Conservation (phyloP, 2,888 invertebrate genomes). For the Stenoptilia bipunctidactyla region DNA sequence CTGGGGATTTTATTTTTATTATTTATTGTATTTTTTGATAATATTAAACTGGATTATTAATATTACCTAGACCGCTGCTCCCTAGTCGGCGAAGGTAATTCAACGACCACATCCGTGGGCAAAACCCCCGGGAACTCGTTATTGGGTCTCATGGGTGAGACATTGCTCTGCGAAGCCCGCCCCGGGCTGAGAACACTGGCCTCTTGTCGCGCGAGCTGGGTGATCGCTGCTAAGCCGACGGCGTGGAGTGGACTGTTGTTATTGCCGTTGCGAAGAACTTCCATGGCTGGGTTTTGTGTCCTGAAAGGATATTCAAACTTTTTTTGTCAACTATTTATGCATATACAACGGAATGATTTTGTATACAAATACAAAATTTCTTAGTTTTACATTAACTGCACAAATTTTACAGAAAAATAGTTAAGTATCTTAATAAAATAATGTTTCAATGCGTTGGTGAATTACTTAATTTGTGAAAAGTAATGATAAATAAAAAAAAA, state of each 20-base stretch:
- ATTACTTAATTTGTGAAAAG: too few species aligned
- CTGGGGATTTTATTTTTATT: too few species aligned
- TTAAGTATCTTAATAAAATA: too few species aligned
- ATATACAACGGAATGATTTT: too few species aligned
- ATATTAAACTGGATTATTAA: too few species aligned
- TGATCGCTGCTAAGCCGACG: slow-evolving; percentile 83
- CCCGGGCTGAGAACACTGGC: slow-evolving; percentile 37
- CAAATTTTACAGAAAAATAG: too few species aligned
- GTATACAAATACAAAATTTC: too few species aligned
- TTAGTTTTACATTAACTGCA: too few species aligned
- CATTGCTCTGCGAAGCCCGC: slow-evolving; percentile 48
- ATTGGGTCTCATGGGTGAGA: slow-evolving; percentile 26
- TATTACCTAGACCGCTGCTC: slow-evolving; percentile 35
- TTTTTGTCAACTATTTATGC: too few species aligned
- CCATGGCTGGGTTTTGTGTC: slow-evolving; percentile 41
- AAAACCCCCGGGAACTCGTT: slow-evolving; percentile 61
- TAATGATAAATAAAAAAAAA: too few species aligned
- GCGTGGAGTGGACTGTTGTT: slow-evolving; percentile 76
- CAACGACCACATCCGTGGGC: slow-evolving; percentile 61
- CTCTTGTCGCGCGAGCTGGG: slow-evolving; percentile 78
- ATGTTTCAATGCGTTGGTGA: too few species aligned
- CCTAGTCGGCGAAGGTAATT: slow-evolving; percentile 46
- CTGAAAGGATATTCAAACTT: slow-evolving; percentile 23
- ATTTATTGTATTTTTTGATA: too few species aligned
- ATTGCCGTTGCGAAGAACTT: slow-evolving; percentile 64